Base-by-base conservation (phyloP, 1,140 invertebrate species). In the Trichonephila clavata region DNA sequence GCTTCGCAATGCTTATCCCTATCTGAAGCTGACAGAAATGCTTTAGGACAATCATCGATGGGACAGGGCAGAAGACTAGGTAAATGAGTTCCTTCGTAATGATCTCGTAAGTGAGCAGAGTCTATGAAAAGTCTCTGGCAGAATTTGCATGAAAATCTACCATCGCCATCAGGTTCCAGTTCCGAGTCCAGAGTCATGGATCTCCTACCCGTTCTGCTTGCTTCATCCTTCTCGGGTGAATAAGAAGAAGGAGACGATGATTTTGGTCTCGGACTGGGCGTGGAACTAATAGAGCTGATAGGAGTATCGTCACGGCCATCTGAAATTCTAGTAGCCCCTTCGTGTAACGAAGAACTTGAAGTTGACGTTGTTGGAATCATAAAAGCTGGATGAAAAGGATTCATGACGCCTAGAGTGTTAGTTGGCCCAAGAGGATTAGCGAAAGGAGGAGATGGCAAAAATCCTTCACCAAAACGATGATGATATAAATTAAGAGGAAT, bases 31-130 rank as follows among this genome's bases (percentile, higher is more conserved):
- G 92, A 71, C 13, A 94, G 84, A 95, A 98, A 98, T 94, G 98
- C 97, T 96, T 98, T 97, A n/a, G 97, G 97, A 96, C 98, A 98
- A 68, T 97, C 97, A 92, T 97, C 96, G 60, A 98, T 97, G 21
- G 92, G 81, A 88, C 92, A 94, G 24, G 88, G 87, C 39, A 90
- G 32, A 18, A 94, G 93, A 94, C 95, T 95, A 63, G 95, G 95
- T 43, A 95, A 95, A 95, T 98, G 98, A 63, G 96, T 95, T 61
- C 96, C 96, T 95, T 97, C 97, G 95, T 96, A 97, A 96, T 98
- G 97, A 93, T 97, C 96, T 95, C 97, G 97, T 86, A 97, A 95
- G 59, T 90, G 93, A 50, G 96, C 96, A 16, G 96, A 94, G 57
- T 97, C 96, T 94, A 97, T 97, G 65, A 96, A 96, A 71, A 96